A percentile compares a stretch with the other conserved stretches of the same genome.
Evolutionary conservation across 2,113 vertebrate genomes (phyloP).

Genomic region (Okapia johnstoni): DNA sequence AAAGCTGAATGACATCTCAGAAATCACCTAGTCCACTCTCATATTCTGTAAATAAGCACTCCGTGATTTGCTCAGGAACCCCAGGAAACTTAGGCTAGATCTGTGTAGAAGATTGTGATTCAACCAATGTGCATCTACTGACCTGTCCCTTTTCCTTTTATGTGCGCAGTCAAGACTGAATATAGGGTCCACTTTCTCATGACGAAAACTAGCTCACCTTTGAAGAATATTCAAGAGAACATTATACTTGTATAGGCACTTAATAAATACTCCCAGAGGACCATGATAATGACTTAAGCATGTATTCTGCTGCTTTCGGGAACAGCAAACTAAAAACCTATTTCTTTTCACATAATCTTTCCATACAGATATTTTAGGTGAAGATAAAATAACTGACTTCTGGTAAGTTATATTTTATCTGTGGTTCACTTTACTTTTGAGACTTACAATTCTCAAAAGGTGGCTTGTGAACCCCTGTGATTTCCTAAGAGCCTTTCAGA

Average conservation of each 20-base stretch:
- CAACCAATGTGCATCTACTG: background rate
- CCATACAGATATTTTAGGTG: background rate
- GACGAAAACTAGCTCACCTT: background rate
- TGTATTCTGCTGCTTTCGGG: background rate
- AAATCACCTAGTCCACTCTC: background rate
- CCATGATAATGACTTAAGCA: background rate
- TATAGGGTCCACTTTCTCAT: background rate
- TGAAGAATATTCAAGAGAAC: constrained; percentile 14
- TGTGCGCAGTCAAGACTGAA: background rate
- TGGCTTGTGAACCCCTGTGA: background rate
- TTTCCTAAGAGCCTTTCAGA: background rate
- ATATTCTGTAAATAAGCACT: constrained; percentile 1
- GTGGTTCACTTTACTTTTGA: background rate
- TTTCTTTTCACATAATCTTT: constrained; percentile 8
- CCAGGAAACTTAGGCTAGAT: constrained; percentile 5
- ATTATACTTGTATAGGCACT: background rate
- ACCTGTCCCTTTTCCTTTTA: background rate
- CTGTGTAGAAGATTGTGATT: background rate
- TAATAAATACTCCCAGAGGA: constrained; percentile 29
- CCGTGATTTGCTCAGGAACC: background rate
- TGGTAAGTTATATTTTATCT: background rate
- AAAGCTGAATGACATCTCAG: constrained; percentile 11
- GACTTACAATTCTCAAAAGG: constrained; percentile 3
- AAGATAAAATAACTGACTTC: constrained; percentile 15
- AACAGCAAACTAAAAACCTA: constrained; percentile 7